A percentile compares a stretch with the other conserved stretches of the same genome.
Conservation (phyloP, 2,888 invertebrate genomes). For the Drosophila rubida region DNA sequence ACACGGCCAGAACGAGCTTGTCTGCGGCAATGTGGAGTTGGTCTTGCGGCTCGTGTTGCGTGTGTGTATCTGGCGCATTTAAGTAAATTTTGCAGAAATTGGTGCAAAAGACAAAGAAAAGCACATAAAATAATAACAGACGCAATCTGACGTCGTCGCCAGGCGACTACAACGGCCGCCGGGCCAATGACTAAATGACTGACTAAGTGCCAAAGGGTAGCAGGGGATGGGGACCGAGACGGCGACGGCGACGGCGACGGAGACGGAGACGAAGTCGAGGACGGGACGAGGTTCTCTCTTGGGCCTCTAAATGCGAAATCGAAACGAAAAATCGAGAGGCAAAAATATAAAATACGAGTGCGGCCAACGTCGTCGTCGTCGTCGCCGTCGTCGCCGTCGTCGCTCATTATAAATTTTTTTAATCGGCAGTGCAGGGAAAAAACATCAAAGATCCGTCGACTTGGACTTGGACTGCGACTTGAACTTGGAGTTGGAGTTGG, state of each 20-base stretch:
- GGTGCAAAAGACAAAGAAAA: conserved; percentile 80
- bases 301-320: conserved; percentile 70
- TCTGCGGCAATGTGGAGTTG: background rate
- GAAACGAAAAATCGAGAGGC: conserved; percentile 73
- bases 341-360: conserved; percentile 78
- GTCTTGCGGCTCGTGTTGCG: conserved; percentile 20
- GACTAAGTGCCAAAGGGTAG: conserved; percentile 76
- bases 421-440: conserved; percentile 69
- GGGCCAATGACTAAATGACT: conserved; percentile 79
- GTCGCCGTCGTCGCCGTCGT: conserved; percentile 21
- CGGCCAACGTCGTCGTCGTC: conserved; percentile 36
- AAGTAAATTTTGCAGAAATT: conserved; percentile 79
- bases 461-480: conserved; percentile 45
- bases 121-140: conserved; percentile 81
- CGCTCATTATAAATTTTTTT: conserved; percentile 75
- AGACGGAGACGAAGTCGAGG: conserved; percentile 7
- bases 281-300: conserved; percentile 11
- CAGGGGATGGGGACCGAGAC: conserved; percentile 2
- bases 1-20: conserved; percentile 31
- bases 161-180: conserved; percentile 39
- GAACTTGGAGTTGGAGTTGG: conserved; percentile 43
- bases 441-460: conserved; percentile 78
- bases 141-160: conserved; percentile 63
- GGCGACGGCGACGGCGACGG: background rate
- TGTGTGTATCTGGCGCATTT: conserved; percentile 70